Evolutionary conservation across 2,888 invertebrate species (phyloP), one percentile per base, ranked within the genome.

Genomic region (Boloria euphrosyne): DNA sequence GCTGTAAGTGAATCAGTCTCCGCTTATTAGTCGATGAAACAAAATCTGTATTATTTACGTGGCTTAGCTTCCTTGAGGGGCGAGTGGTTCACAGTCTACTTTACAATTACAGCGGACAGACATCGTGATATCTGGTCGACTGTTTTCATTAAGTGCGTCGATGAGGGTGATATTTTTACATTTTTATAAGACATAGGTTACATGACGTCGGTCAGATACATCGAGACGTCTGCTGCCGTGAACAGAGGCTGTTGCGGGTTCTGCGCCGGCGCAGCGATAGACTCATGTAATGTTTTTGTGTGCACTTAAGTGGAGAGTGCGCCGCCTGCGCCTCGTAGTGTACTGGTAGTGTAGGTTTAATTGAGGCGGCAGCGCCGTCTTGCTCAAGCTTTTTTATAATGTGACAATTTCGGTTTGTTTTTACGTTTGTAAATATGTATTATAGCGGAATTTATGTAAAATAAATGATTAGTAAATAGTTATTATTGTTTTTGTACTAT

Each of bases 401-500:
- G 87, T 89, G 86, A 89, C 85, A 85, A 83, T 85, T 83, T 87
- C 78, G 80, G 87, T 89, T 90, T 84, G 87, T 90, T 90, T 87
- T 81, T 90, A 91, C 83, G 83, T 90, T 90, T 92, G 92, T 92
- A 92, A 90, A 92, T 92, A 90, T 92, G 91, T 91, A 92, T 91
- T 83, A 90, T 91, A 92, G 90, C 89, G 89, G 87, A 92, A 89
- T 86, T 90, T 89, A 86, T 90, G 85, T 87, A 87, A 85, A 90
- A 88, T 87, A 88, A 83, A 89, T 81, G 80, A 86, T 84, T 87
- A 90, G 87, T 87, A 88, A 86, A 70, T 76, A 76, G 74, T 72
- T 75, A 69, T 49, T 84, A 80, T 80, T 81, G 80, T 79, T 81
- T 73, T 76, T 72, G 76, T 79, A 71, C 59, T 46, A 18, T 61